Conservation (phyloP, 2,797 vertebrate genomes). For the Anomalospiza imberbis region DNA sequence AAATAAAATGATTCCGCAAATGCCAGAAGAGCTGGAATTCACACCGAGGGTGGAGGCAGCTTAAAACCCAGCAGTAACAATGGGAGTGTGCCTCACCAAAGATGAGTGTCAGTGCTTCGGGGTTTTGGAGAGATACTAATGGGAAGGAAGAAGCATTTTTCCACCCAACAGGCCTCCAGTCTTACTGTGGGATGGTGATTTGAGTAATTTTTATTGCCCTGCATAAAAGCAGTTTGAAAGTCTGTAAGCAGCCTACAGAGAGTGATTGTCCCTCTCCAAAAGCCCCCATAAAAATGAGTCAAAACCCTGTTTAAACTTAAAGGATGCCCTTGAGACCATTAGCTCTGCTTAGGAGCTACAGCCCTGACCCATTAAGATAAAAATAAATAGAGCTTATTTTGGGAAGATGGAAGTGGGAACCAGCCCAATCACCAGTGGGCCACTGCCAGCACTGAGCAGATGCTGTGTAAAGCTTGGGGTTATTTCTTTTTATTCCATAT, state of each 20-base stretch:
- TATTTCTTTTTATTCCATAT: not conserved
- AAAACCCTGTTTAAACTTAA: slow-evolving; percentile 31
- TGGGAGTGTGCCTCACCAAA: not conserved
- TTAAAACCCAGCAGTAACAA: not conserved
- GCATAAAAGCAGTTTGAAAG: slow-evolving; percentile 22
- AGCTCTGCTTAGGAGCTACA: slow-evolving; percentile 6
- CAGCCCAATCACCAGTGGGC: not conserved
- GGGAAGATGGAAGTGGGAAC: not conserved
- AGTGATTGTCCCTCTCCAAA: slow-evolving; percentile 50
- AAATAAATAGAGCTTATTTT: slow-evolving; percentile 55
- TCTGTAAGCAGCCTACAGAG: slow-evolving; percentile 26
- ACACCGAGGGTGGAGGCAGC: not conserved
- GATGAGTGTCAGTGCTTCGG: not conserved
- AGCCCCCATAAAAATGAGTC: slow-evolving; percentile 43
- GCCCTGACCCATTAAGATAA: slow-evolving; percentile 43
- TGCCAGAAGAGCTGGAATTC: not conserved
- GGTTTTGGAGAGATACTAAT: not conserved
- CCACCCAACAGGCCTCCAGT: not conserved
- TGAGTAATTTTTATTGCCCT: slow-evolving; percentile 39
- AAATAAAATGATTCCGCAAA: not conserved
- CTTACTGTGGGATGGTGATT: not conserved
- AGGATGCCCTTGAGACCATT: slow-evolving; percentile 33
- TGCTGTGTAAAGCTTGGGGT: not conserved
- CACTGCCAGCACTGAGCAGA: not conserved
- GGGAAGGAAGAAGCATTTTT: not conserved